These are phyloP conservation scores for Lamprotornis superbus DNA, from an alignment of 2,113 vertebrate species.

Conservation along the genomic window DNA sequence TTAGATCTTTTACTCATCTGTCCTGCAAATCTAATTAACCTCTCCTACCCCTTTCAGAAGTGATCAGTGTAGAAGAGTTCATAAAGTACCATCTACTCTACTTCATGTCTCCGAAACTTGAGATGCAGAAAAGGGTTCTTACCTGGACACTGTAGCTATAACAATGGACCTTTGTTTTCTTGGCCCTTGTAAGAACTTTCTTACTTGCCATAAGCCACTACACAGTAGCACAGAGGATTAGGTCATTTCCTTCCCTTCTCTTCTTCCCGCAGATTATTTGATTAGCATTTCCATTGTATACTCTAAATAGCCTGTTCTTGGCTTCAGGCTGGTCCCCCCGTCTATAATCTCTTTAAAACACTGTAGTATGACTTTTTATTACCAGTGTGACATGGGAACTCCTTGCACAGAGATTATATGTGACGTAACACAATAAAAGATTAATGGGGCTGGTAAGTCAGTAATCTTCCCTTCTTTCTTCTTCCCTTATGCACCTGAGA, in stretches of 20 bases:
- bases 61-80: not conserved
- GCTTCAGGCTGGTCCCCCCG: not conserved
- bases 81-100: not conserved
- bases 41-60: not conserved
- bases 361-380: conserved; percentile 7
- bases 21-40: not conserved
- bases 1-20: not conserved
- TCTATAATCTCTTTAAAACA: conserved; percentile 20
- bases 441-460: not conserved
- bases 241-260: conserved; percentile 62
- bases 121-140: not conserved
- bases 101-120: not conserved
- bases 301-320: conserved; percentile 50
- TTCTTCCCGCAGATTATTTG: conserved; percentile 63
- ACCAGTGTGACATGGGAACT: conserved; percentile 5
- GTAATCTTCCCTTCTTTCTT: not conserved
- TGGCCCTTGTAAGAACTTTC: not conserved
- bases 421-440: not conserved
- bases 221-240: conserved; percentile 40
- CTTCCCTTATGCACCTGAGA: not conserved
- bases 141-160: not conserved
- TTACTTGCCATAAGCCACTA: conserved; percentile 4
- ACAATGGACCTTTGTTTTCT: conserved; percentile 57
- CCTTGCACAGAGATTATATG: not conserved
- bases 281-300: conserved; percentile 64